These are phyloP conservation scores for Euthynnus affinis DNA, from an alignment of 2,797 vertebrate species.

Conservation along the genomic window DNA sequence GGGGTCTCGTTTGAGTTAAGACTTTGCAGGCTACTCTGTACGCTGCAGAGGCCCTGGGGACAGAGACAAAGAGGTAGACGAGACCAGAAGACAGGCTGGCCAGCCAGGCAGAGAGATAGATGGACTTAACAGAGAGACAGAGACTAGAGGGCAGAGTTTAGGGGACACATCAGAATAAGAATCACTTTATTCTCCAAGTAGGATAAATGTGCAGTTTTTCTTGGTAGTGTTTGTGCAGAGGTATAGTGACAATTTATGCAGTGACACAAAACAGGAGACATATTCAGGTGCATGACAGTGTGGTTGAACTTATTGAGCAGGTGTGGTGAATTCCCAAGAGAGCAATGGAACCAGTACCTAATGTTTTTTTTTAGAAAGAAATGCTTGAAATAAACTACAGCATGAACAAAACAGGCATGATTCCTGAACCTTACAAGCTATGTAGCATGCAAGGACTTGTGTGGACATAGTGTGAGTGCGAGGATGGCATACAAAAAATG, in stretches of 20 bases:
- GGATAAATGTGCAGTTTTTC: constrained; percentile 57
- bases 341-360: constrained; percentile 3
- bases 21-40: constrained; percentile 70
- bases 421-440: constrained; percentile 41
- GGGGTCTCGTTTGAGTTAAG: constrained; percentile 81
- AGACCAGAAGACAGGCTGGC: constrained; percentile 68
- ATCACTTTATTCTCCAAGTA: constrained; percentile 60
- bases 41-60: constrained; percentile 69
- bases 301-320: constrained; percentile 66
- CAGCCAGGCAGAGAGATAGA: constrained; percentile 75
- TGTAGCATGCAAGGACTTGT: constrained; percentile 42
- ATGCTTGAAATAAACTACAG: constrained; percentile 13
- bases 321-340: constrained; percentile 42
- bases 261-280: constrained; percentile 50
- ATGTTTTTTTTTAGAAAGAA: constrained; percentile 35
- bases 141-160: constrained; percentile 69
- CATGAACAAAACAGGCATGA: constrained; percentile 37
- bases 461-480: constrained; percentile 48
- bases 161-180: constrained; percentile 63
- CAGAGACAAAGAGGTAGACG: constrained; percentile 75
- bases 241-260: constrained; percentile 20
- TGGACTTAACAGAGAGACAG: constrained; percentile 64
- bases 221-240: constrained; percentile 17
- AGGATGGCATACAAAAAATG: constrained; percentile 56
- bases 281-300: constrained; percentile 29